Conservation (phyloP, 2,888 invertebrate species). For the Deroplatys truncata region DNA sequence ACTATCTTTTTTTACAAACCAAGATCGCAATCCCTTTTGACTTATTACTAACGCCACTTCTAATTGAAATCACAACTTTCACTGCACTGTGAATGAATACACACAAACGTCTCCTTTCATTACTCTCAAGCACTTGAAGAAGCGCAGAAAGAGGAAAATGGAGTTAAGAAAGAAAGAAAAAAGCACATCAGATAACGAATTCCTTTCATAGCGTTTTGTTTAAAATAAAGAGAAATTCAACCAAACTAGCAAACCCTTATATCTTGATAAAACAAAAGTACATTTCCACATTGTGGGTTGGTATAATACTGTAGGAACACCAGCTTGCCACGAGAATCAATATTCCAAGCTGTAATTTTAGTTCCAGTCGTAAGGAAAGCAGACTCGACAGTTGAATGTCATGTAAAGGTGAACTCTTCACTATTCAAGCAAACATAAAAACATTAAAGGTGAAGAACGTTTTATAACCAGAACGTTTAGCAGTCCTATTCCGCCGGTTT, state of each 20-base stretch:
- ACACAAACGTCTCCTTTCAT: no score
- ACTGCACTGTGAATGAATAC: no score
- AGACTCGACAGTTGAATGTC: not conserved
- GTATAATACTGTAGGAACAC: not conserved
- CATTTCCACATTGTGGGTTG: not conserved
- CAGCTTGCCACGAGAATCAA: not conserved
- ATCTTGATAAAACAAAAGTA: not conserved
- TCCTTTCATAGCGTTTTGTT: not conserved
- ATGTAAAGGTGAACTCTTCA: not conserved
- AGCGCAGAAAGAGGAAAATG: no score
- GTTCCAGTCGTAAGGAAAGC: not conserved
- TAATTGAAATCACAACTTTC: no score
- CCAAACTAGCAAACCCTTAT: not conserved
- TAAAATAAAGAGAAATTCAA: not conserved
- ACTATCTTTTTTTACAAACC: no score
- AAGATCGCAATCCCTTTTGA: no score
- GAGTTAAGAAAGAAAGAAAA: not conserved
- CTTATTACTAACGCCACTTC: no score
- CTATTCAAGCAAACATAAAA: not conserved
- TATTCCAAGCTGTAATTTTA: not conserved
- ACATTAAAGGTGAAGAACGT: not conserved
- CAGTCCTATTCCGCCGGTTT: no score
- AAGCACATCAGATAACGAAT: not conserved
- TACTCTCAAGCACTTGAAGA: no score
- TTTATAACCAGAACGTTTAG: not conserved